Evolutionary conservation across 2,888 invertebrate genomes (phyloP), one percentile per base, ranked within the genome.

Genomic region (Drosophila setosimentum): DNA sequence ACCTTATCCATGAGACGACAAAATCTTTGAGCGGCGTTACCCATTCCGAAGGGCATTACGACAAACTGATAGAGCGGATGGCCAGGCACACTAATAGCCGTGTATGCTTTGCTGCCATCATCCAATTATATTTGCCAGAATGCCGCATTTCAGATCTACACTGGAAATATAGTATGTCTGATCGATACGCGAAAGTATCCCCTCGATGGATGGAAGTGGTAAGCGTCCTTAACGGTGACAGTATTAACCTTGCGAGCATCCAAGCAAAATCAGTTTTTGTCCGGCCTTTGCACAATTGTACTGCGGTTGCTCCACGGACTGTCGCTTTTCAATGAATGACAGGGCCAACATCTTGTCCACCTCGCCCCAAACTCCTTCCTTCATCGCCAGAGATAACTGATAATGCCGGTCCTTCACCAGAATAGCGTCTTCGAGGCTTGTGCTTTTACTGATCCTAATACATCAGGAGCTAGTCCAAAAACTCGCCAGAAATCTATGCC

Each of bases 121-220:
- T 60, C 59, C 8, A 64, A 4, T 13, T 64, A 50, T 1, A 57
- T 62, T 18, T 60, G 54, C 49, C 40, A 55, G 21, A 61, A 67
- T 0, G 33, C 54, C 54, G 35, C 13, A 11, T 16, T 35, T 16
- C 2, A n/a, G 40, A 50, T 30, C 30, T 30, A 30, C 30, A 6
- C 30, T 30, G 30, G 30, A 30, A 30, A 30, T 30, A 30, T 30
- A 30, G 7, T 30, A 49, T 35, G 35, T 10, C 42, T 24, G 63
- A 4, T 57, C 62, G 4, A 51, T 50, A 8, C 61, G n/a, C 10
- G 62, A 57, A 2, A 51, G 50, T 0, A 57, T 57, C 3, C 68
- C 55, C 1, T 57, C 68, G 2, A 51, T 24, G 24, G 29, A 29
- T 11, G 18, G 58, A 2, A 54, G 42, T 0, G 65, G 42, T 65